Evolutionary conservation across 2,797 vertebrate species (phyloP), one percentile per base, ranked within the genome.

Genomic region (Fistularia commersonii): DNA sequence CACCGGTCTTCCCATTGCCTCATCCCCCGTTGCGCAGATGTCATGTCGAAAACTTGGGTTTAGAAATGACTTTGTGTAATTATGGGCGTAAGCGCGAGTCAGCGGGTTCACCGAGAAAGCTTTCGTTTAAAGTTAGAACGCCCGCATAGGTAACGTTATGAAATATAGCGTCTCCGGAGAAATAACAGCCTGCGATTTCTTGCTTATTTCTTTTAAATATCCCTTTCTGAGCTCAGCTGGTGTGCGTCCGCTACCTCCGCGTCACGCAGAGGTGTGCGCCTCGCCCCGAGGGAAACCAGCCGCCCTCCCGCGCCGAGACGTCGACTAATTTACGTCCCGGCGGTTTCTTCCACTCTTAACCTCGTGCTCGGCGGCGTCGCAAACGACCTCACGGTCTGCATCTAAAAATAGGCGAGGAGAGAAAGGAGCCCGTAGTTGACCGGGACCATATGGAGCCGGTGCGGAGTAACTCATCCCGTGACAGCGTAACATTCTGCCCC

Each of bases 361-460:
- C 78, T 38, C 63, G 3, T 54, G 47, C 51, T 72, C 63, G 55
- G 65, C 54, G 57, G 48, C 43, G 47, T 69, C 14, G 58, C 13
- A 8, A 69, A 55, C 15, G 31, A 60, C 61, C 71, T 76, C 12
- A 41, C n/a, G n/a, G n/a, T n/a, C n/a, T 64, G 61, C 72, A 71
- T 82, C 83, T 81, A 75, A 77, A 83, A 83, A 83, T 75, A 80
- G 79, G 71, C 66, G 62, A 54, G 60, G 52, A 62, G 55, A 71
- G 58, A 68, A 67, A 58, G 42, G 48, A 82, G 61, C 54, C 76
- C 62, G 66, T 57, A 73, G 54, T 77, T 79, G 84, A 88, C 79
- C 74, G 64, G 68, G 85, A 80, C 75, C 87, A 87, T 79, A 86
- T 87, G 86, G 72, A 64, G 56, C 39, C 57, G 60, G 62, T 70